Conservation (phyloP, 2,888 invertebrate genomes). For the Sphinx pinastri region DNA sequence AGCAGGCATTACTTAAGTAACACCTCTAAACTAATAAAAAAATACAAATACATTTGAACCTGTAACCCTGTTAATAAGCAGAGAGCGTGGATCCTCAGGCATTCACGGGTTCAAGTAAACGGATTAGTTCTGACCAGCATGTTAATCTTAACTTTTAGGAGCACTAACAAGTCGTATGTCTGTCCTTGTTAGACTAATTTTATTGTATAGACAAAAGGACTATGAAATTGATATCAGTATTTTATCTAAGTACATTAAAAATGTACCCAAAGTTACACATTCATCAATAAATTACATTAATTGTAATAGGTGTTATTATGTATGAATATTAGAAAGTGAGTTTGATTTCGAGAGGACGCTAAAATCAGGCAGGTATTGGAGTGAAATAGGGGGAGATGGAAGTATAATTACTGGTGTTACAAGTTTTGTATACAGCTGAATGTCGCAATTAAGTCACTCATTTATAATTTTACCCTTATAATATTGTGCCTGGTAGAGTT, state of each 20-base stretch:
- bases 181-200: background rate
- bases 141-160: background rate
- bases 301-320: too few species aligned
- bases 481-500: too few species aligned
- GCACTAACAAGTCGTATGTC: slow-evolving; percentile 4
- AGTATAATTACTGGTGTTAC: background rate
- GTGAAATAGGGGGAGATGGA: too few species aligned
- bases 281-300: too few species aligned
- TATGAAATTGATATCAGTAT: background rate
- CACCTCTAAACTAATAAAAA: background rate
- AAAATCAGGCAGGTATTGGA: too few species aligned
- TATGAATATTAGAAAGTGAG: too few species aligned
- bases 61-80: slow-evolving; percentile 3
- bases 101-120: slow-evolving; percentile 1
- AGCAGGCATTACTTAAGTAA: too few species aligned
- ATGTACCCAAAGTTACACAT: too few species aligned
- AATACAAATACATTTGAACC: background rate
- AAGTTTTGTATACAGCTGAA: background rate
- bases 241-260: background rate
- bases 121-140: slow-evolving; percentile 11
- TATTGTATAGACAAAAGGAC: background rate
- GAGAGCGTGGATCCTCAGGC: background rate
- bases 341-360: too few species aligned
- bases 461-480: too few species aligned
- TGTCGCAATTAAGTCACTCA: too few species aligned